Evolutionary conservation across 2,797 vertebrate genomes (phyloP).

Genomic region (Halcyon badia): DNA sequence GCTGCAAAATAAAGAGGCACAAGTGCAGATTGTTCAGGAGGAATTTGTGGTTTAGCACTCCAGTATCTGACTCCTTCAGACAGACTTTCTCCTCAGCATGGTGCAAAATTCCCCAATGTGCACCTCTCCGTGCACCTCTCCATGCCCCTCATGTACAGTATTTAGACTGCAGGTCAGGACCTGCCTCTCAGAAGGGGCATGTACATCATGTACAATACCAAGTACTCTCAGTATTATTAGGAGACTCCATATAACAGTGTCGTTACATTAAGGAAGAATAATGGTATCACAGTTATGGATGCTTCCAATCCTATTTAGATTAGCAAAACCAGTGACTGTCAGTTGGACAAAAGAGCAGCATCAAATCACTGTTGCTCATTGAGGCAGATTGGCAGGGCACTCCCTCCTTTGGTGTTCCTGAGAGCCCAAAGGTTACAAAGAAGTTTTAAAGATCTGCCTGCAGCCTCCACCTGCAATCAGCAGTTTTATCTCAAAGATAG

Average conservation of each 20-base stretch:
- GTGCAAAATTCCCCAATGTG: not conserved
- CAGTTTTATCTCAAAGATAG: not conserved
- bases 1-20: not conserved
- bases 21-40: not conserved
- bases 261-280: not conserved
- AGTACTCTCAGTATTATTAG: not conserved
- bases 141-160: accelerated
- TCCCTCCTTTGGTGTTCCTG: not conserved
- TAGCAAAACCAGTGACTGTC: not conserved
- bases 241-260: not conserved
- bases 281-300: not conserved
- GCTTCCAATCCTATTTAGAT: not conserved
- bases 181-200: accelerated
- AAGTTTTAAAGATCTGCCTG: constrained; percentile 13
- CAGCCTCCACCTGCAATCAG: constrained; percentile 2
- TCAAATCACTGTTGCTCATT: not conserved
- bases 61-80: not conserved
- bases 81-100: accelerated
- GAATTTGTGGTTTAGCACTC: not conserved
- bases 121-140: not conserved
- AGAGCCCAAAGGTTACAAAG: not conserved
- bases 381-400: not conserved
- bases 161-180: not conserved
- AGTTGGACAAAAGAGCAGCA: not conserved
- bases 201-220: not conserved